These are phyloP conservation scores for Ceratoteleas bidentatus DNA, from an alignment of 1,140 invertebrate genomes.

Conservation along the genomic window DNA sequence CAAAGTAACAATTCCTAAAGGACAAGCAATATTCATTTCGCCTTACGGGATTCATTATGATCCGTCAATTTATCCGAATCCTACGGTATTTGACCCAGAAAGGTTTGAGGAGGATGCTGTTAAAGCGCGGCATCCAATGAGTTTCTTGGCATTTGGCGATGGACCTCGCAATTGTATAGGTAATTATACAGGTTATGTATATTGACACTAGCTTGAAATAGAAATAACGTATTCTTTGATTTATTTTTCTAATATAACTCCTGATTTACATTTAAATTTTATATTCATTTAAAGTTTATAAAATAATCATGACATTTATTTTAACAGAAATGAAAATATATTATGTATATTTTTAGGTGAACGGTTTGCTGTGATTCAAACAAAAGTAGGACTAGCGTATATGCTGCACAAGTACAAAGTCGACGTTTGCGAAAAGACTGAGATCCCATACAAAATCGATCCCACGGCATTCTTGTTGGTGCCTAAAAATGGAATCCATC, in stretches of 20 bases:
- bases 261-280: background rate
- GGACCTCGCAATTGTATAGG: constrained; percentile 22
- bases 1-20: constrained; percentile 42
- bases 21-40: constrained; percentile 7
- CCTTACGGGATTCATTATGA: constrained; percentile 12
- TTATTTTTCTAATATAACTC: background rate
- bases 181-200: background rate
- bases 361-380: constrained; percentile 80
- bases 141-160: constrained; percentile 20
- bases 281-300: background rate
- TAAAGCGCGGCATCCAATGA: constrained; percentile 11
- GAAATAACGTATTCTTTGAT: background rate
- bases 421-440: constrained; percentile 70
- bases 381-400: constrained; percentile 79
- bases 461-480: constrained; percentile 24
- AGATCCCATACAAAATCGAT: constrained; percentile 64
- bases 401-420: constrained; percentile 77
- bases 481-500: constrained; percentile 36
- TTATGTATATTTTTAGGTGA: constrained; percentile 63
- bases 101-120: constrained; percentile 11
- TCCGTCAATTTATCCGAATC: constrained; percentile 17
- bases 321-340: too few relatives aligned
- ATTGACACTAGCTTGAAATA: background rate
- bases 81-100: constrained; percentile 13
- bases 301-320: too few relatives aligned